Evolutionary conservation across 2,113 vertebrate genomes (phyloP).

Genomic region (Phyllostomus hastatus): DNA sequence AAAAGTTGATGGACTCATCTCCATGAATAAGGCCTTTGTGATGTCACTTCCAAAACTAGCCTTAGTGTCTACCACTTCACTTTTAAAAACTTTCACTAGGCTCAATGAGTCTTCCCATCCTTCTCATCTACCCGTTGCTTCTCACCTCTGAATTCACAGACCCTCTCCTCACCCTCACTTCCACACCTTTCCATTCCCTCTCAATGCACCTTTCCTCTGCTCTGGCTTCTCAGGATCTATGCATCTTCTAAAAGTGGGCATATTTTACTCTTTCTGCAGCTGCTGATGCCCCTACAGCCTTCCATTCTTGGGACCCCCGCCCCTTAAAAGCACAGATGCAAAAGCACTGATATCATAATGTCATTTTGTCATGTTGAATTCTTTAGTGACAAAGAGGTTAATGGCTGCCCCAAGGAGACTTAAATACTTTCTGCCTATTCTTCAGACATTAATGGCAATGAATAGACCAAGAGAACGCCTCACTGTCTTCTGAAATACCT

Average conservation of each 20-base stretch:
- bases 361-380: background rate
- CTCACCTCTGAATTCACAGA: background rate
- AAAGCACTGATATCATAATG: background rate
- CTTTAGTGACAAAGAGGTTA: background rate
- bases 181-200: background rate
- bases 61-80: background rate
- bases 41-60: background rate
- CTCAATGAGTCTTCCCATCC: background rate
- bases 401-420: background rate
- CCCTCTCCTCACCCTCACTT: background rate
- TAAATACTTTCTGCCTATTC: background rate
- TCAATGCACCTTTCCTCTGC: background rate
- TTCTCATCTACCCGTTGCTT: background rate
- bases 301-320: background rate
- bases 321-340: background rate
- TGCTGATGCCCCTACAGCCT: background rate
- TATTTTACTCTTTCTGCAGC: background rate
- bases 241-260: background rate
- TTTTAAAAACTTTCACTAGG: background rate
- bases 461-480: background rate
- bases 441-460: background rate
- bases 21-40: background rate
- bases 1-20: background rate
- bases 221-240: background rate
- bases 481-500: background rate